Evolutionary conservation across 1,140 invertebrate species (phyloP).

Genomic region (Acromyrmex heyeri): DNA sequence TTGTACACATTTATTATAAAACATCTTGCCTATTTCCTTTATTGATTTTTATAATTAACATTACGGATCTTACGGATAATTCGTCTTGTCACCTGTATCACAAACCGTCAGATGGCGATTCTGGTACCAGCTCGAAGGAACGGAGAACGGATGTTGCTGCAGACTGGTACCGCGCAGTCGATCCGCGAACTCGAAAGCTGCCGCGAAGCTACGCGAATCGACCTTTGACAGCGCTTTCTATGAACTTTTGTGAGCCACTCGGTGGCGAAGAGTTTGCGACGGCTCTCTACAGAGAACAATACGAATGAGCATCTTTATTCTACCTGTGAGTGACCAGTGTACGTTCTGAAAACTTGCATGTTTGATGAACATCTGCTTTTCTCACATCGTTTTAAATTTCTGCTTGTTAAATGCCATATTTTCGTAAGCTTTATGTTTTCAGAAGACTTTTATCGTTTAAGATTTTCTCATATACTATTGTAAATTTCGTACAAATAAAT

Average conservation of each 20-base stretch:
- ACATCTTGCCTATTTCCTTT: background rate
- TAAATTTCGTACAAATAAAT: background rate
- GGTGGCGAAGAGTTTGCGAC: constrained; percentile 66
- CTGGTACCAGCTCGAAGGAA: constrained; percentile 29
- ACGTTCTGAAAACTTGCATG: background rate
- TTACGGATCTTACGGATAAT: background rate
- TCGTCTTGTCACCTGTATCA: too few species aligned
- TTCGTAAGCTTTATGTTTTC: background rate
- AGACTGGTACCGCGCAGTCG: constrained; percentile 70
- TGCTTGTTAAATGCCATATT: background rate
- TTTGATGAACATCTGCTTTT: background rate
- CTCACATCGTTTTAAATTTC: background rate
- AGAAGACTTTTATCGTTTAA: background rate
- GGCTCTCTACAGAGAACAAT: constrained; percentile 41
- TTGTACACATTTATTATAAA: background rate
- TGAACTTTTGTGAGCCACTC: constrained; percentile 72
- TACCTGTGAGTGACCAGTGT: constrained; percentile 63
- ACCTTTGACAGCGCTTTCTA: constrained; percentile 77
- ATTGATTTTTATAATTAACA: constrained; percentile 6
- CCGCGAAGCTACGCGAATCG: constrained; percentile 71
- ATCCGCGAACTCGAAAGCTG: constrained; percentile 78
- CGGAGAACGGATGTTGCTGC: constrained; percentile 69
- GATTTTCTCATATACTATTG: background rate
- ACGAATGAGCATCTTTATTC: constrained; percentile 24
- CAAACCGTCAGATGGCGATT: constrained; percentile 75